phyloP scores from a whole-genome alignment of 2,888 invertebrate genomes.

The Drosophila merina region DNA sequence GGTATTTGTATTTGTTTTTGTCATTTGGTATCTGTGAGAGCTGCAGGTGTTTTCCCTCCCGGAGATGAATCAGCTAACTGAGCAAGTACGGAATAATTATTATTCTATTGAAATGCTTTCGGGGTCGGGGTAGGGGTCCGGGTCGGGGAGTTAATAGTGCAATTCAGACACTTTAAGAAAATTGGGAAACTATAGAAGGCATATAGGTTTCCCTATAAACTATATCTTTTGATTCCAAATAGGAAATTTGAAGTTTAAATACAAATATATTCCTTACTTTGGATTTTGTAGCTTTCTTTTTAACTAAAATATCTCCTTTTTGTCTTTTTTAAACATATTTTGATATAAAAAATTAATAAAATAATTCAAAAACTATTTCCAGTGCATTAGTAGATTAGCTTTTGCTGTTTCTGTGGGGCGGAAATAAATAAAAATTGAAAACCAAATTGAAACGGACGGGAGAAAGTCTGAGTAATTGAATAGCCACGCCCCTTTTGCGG shows the following conservation, averaged over 20 bases:
- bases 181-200: no score
- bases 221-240: no score
- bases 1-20: not conserved
- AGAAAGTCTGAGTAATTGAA: slow-evolving; percentile 37
- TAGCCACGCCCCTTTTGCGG: not conserved
- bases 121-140: no score
- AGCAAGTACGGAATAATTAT: slow-evolving; percentile 29
- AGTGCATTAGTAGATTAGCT: slow-evolving; percentile 10
- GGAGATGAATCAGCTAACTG: slow-evolving; percentile 39
- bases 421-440: slow-evolving; percentile 6
- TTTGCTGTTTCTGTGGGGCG: slow-evolving; percentile 4
- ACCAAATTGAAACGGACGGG: slow-evolving; percentile 5
- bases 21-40: not conserved
- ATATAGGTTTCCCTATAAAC: no score
- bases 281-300: no score
- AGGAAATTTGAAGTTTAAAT: no score
- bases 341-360: not conserved
- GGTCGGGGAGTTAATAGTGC: slow-evolving; percentile 22
- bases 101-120: slow-evolving; percentile 24
- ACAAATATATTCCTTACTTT: no score
- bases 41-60: slow-evolving; percentile 37
- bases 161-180: not conserved
- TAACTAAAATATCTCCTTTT: no score
- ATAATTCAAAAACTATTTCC: not conserved
- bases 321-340: no score